A percentile compares a stretch with the other conserved stretches of the same genome.
Evolutionary conservation across 2,888 invertebrate species (phyloP).

Genomic region (Steinernema scapterisci): DNA sequence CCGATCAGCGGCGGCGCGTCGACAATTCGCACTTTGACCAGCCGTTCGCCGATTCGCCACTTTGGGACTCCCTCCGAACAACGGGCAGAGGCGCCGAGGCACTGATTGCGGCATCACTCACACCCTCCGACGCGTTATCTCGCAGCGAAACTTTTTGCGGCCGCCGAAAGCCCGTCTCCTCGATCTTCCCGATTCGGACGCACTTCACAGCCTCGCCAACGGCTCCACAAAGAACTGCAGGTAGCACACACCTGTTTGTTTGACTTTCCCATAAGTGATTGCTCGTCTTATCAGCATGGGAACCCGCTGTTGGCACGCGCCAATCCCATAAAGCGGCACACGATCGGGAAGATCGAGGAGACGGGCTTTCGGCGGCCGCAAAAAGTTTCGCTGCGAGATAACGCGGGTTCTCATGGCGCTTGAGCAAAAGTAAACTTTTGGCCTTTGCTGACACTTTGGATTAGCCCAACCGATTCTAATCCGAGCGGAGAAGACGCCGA

Average conservation of each 20-base stretch:
- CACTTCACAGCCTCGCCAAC: background rate
- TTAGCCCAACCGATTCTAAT: constrained; percentile 15
- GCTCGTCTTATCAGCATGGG: constrained; percentile 27
- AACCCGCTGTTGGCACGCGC: constrained; percentile 23
- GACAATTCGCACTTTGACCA: constrained; percentile 4
- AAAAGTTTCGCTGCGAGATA: constrained; percentile 10
- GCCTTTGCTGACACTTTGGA: constrained; percentile 31
- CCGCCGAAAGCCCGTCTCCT: too few relatives aligned
- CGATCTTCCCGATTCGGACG: background rate
- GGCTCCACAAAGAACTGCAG: background rate
- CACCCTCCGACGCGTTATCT: constrained; percentile 16
- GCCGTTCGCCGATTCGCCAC: constrained; percentile 5
- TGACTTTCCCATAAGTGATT: constrained; percentile 33
- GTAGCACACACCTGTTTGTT: constrained; percentile 31
- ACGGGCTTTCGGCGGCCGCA: too few relatives aligned
- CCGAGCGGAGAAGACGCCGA: background rate
- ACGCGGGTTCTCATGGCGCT: background rate
- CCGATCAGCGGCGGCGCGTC: background rate
- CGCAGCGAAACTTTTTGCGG: constrained; percentile 1
- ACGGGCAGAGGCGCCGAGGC: too few relatives aligned
- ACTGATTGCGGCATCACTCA: constrained; percentile 24
- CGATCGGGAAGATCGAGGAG: too few relatives aligned
- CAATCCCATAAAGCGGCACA: background rate
- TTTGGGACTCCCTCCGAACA: background rate
- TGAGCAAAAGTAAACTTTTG: constrained; percentile 17